Base-by-base conservation (phyloP, 2,888 invertebrate genomes). In the Ceramica pisi region DNA sequence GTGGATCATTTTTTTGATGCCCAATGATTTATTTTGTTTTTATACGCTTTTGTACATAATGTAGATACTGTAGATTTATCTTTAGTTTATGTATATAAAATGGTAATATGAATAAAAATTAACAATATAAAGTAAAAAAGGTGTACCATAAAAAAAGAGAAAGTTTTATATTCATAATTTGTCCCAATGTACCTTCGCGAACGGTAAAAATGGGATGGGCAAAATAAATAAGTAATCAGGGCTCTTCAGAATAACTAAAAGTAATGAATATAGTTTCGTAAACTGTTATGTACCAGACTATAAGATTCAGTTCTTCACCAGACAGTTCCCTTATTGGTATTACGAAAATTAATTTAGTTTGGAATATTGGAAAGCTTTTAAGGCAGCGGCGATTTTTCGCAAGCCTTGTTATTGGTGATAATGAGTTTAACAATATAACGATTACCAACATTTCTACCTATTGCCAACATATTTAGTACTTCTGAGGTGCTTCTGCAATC, bases 261-360 rank as follows among this genome's bases (percentile, higher is more conserved):
- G 12, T 56, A 41, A 74, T 71, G 9, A 71, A 70, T 60, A 23
- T 55, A 64, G 48, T 74, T 56, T 56, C 10, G 23, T 35, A 44
- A 50, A n/a, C 7, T 31, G n/a, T 6, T 74, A 14, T 14, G 38
- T 2, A 21, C 21, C 23, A 19, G 2, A n/a, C 41, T 23, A n/a
- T 51, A 38, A 23, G 66, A 66, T 56, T 35, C 41, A 21, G 74
- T 26, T 31, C 12, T 46, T 2, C 38, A 56, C 7, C 10, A 63
- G 19, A 35, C 75, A 50, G 26, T 59, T 73, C n/a, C 21, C 14
- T 38, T 72, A 67, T 67, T 67, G 51, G 35, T 57, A 16, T 74
- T 64, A 10, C 21, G 46, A 59, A 48, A 67, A 59, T 67, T 75
- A 59, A 67, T 67, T 73, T 60, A 44, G 60, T 69, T 74, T 69